Base-by-base conservation (phyloP, 1,140 invertebrate genomes). In the Xylocopa sonorina region DNA sequence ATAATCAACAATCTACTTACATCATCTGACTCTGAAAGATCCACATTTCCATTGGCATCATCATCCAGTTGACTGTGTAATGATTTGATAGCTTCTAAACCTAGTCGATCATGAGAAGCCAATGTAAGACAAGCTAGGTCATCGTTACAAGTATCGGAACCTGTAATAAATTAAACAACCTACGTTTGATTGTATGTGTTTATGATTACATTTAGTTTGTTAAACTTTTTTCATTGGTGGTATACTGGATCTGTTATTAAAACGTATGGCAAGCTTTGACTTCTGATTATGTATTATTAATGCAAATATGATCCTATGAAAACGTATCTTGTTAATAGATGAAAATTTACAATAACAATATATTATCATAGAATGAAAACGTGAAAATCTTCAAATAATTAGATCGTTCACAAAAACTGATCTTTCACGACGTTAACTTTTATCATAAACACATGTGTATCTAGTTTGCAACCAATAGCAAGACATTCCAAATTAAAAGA, bases 1-100 rank as follows among this genome's bases (percentile, higher is more conserved):
- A n/a, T 6, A 12, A 38, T 7, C 16, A 34, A 21, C 24, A 29
- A 43, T n/a, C 32, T 73, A 92, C 96, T 95, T 94, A 98, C 98
- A 94, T 98, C 98, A 93, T 98, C 97, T 79, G 98, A 98, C 94
- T 99, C 98, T 77, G 97, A 96, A 55, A 98, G 95, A 93, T 99
- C 98, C 73, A 99, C 96, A 92, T 97, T 97, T 72, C 98, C 98
- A 95, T 98, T 97, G 69, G 96, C 96, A 94, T 99, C 98, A 90
- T 99, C 98, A 91, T 99, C 98, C 67, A 99, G 94, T 91, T 98
- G 97, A 71, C 95, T 94, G 93, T 99, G 98, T 6, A 99, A 94
- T 78, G 95, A 95, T 78, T 95, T 95, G 88, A 99, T 98, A 43
- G 98, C 98, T 89, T 98, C 97, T 88, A 98, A 95, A 46, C 97